Base-by-base conservation (phyloP, 2,797 vertebrate species). In the Carapus acus region DNA sequence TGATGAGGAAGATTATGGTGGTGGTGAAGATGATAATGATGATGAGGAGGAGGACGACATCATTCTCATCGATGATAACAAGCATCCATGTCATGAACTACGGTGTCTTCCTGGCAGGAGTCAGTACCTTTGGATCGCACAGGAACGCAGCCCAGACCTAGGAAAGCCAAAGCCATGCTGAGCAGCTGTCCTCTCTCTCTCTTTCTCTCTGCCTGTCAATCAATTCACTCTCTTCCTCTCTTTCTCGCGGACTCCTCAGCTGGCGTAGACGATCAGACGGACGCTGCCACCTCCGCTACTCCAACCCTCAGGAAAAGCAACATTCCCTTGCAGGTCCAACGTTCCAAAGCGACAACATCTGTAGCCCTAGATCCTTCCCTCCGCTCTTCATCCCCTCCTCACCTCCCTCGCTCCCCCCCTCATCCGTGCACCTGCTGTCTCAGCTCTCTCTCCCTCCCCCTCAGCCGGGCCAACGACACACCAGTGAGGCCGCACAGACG, bases 121-220 rank as follows among this genome's bases (percentile, higher is more conserved):
- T 67, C 37, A 6, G 46, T 86, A 83, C 84, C 83, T 86, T 81
- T 79, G 34, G 80, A 79, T 63, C 23, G 67, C 29, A 69, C 59
- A 18, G 79, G 71, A 42, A 60, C 43, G 5, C 83, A 82, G 62
- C 79, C 69, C 8, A 83, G 66, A 62, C 78, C 75, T 14, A 85
- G 67, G 67, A 80, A 85, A 73, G 76, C 77, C 79, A 86, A 64
- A 66, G 83, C 79, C 84, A 86, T 86, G 62, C 31, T 58, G 52
- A 56, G 50, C 60, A 65, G 54, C 51, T 45, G 51, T 56, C 56
- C 24, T 27, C 24, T 27, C 24, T 27, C 24, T 9, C 24, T 27
- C 24, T 27, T 9, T 27, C 24, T 27, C 24, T 27, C 24, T 27
- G 5, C 9, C 24, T 27, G 52, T 49, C 37, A 33, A 54, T 54